Conservation (phyloP, 2,797 vertebrate species). For the Oceanodroma leucorhoa region DNA sequence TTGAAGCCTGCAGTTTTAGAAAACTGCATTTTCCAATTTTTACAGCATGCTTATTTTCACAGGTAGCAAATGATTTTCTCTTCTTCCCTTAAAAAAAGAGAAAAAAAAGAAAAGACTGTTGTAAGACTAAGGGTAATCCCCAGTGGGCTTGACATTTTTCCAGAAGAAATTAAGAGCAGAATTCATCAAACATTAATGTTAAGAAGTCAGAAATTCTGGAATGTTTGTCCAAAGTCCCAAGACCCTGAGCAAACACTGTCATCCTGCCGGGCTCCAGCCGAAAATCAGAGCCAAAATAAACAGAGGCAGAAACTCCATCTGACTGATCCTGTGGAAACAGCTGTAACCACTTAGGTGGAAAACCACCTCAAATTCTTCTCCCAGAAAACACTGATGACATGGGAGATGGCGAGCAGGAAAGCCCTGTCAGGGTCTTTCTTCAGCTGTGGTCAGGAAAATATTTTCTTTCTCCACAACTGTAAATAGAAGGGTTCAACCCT, state of each 20-base stretch:
- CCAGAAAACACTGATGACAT: conserved; percentile 82
- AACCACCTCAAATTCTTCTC: conserved; percentile 84
- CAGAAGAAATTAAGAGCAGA: conserved; percentile 80
- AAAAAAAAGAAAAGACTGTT: background rate
- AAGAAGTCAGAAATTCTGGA: conserved; percentile 84
- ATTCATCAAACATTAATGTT: conserved; percentile 82
- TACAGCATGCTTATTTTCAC: conserved; percentile 25
- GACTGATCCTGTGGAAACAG: conserved; percentile 90
- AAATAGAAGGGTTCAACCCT: conserved; percentile 74
- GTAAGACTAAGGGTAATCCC: conserved; percentile 58
- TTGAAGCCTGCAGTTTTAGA: background rate
- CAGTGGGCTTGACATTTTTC: conserved; percentile 73
- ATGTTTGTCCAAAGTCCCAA: conserved; percentile 85
- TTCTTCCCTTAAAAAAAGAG: background rate
- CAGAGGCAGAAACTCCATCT: conserved; percentile 86
- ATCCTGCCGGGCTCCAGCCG: conserved; percentile 82
- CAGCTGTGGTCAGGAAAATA: conserved; percentile 77
- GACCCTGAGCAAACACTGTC: conserved; percentile 78
- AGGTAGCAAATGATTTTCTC: conserved; percentile 34
- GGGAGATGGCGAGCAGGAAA: conserved; percentile 78
- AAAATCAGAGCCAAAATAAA: conserved; percentile 86
- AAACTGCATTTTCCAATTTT: background rate
- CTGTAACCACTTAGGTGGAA: conserved; percentile 91
- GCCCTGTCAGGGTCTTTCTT: conserved; percentile 73
- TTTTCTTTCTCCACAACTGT: conserved; percentile 78